Conservation (phyloP, 2,888 invertebrate species). For the Plebejus anna region DNA sequence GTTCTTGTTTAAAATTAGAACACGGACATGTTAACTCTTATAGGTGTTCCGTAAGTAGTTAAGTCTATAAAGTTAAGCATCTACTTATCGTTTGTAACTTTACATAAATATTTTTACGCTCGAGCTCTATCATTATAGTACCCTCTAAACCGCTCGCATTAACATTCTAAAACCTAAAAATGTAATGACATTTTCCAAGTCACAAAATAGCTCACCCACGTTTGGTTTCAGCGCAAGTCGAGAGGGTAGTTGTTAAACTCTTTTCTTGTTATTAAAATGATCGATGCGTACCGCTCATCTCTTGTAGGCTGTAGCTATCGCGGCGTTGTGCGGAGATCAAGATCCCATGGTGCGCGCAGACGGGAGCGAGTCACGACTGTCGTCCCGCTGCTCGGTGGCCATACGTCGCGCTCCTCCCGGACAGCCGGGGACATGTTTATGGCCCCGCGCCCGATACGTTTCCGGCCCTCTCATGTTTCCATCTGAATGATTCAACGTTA, state of each 20-base stretch:
- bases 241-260: background rate
- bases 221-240: background rate
- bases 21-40: slow-evolving; percentile 1
- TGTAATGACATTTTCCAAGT: background rate
- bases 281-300: slow-evolving; percentile 1
- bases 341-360: slow-evolving; percentile 59
- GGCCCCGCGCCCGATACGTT: slow-evolving; percentile 33
- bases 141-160: no score
- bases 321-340: slow-evolving; percentile 48
- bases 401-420: slow-evolving; percentile 34
- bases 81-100: background rate
- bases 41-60: slow-evolving; percentile 13
- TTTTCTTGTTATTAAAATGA: background rate
- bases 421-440: slow-evolving; percentile 36
- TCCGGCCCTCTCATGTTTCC: slow-evolving; percentile 33
- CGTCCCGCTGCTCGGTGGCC: slow-evolving; percentile 46
- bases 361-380: slow-evolving; percentile 61
- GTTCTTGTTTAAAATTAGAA: slow-evolving; percentile 11
- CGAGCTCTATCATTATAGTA: background rate
- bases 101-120: background rate
- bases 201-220: background rate
- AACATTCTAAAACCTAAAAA: no score
- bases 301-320: background rate
- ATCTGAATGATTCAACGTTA: slow-evolving; percentile 29
- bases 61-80: background rate